Evolutionary conservation across 2,888 invertebrate species (phyloP).

Genomic region (Elysia crispata): DNA sequence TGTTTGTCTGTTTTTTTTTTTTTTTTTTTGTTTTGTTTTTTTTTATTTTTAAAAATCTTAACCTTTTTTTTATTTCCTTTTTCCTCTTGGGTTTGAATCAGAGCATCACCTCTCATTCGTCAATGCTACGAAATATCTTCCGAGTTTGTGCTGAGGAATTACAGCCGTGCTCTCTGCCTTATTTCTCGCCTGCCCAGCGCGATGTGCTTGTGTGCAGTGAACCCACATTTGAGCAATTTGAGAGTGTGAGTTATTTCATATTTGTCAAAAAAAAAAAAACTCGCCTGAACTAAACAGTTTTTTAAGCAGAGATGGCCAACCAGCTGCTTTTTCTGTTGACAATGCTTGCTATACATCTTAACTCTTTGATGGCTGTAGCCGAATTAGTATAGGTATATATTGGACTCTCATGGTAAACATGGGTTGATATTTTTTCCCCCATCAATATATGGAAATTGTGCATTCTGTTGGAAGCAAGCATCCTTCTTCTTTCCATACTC

Average conservation of each 20-base stretch:
- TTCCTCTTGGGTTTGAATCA: background rate
- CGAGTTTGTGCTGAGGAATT: conserved; percentile 82
- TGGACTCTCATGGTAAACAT: too few relatives aligned
- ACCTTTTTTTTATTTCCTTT: background rate
- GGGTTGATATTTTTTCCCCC: too few relatives aligned
- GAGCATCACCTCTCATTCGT: background rate
- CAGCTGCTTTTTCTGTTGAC: too few relatives aligned
- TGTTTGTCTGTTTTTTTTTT: background rate
- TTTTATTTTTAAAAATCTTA: background rate
- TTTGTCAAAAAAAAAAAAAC: too few relatives aligned
- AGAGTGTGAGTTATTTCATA: conserved; percentile 60
- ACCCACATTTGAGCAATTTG: conserved; percentile 64
- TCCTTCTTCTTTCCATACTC: too few relatives aligned
- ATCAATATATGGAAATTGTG: too few relatives aligned
- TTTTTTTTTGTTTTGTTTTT: background rate
- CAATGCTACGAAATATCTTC: conserved; percentile 78
- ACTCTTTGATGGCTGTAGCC: too few relatives aligned
- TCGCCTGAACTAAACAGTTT: too few relatives aligned
- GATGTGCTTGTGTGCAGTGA: conserved; percentile 75
- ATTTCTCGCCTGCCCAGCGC: conserved; percentile 79
- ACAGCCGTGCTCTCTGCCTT: conserved; percentile 80
- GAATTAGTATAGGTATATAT: too few relatives aligned
- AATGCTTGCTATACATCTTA: too few relatives aligned
- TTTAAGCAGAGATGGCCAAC: too few relatives aligned
- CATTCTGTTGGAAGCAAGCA: too few relatives aligned